A percentile compares a stretch with the other conserved stretches of the same genome.
Evolutionary conservation across 2,113 vertebrate genomes (phyloP).

Genomic region (Elephantulus edwardii): DNA sequence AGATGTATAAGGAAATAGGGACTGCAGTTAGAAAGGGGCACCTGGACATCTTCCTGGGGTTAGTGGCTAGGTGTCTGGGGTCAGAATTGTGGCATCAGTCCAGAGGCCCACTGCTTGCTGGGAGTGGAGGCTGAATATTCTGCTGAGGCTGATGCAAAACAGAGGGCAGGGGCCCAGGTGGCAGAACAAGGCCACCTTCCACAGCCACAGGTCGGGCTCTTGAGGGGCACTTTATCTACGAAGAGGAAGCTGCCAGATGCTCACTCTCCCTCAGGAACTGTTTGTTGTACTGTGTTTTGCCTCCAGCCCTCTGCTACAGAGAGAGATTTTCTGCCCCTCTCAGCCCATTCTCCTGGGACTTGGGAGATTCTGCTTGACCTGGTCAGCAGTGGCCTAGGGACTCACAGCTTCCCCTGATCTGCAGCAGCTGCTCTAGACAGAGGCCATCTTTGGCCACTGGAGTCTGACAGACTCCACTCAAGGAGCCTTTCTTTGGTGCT

Average conservation of each 20-base stretch:
- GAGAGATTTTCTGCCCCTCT: background rate
- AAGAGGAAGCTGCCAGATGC: background rate
- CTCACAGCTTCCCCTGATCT: background rate
- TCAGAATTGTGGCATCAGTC: background rate
- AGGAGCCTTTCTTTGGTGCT: background rate
- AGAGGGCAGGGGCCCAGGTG: background rate
- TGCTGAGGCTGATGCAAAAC: background rate
- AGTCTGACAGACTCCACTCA: background rate
- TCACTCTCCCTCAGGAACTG: fast-evolving
- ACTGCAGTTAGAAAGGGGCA: background rate
- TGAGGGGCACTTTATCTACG: background rate
- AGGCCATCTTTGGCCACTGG: background rate
- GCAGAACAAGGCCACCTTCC: background rate
- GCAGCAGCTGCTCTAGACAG: background rate
- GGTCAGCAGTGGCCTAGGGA: background rate
- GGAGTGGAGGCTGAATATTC: background rate
- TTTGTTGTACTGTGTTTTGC: background rate
- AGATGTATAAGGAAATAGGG: fast-evolving
- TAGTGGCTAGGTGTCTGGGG: too few species aligned
- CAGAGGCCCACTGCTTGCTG: too few species aligned
- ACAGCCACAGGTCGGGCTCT: background rate
- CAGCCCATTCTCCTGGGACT: background rate
- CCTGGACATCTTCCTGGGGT: background rate
- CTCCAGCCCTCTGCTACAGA: background rate
- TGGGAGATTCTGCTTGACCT: background rate